Base-by-base conservation (phyloP, 2,113 vertebrate species). In the Thinocorus orbignyianus region DNA sequence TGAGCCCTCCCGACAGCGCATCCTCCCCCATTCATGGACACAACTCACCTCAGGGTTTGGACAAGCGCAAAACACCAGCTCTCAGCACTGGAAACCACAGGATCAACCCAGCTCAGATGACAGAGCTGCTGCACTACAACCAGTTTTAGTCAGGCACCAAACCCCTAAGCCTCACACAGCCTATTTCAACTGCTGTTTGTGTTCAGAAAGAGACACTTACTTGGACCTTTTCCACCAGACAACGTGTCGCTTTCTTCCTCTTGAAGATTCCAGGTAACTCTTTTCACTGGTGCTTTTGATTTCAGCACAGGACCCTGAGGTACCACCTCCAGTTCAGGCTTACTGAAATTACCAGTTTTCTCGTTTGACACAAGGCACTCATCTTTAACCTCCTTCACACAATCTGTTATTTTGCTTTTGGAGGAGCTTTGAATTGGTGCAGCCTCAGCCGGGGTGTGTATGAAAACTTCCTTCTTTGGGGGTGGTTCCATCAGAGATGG, bases 201-300 rank as follows among this genome's bases (percentile, higher is more conserved):
- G 78, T 91, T 31, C 65, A 24, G 19, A 48, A 33, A 33, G 37
- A 84, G 18, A 76, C 17, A 98, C 98, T 98, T 97, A 99, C 99
- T 98, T 92, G 98, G 97, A 78, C 97, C 95, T 97, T 98, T 99
- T 86, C 97, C 98, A 6, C 97, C 83, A 58, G 98, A 51, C 58
- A 93, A 81, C 0, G 95, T 93, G 24, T 95, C 62, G 1, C 94
- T 60, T 33, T 97, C 98, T 4, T 98, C 98, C 57, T 99, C 98
- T 74, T 99, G 98, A 37, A 99, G 98, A 96, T 99, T 99, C 99
- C 99, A 99, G 13, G 99, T 99, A 54, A 99, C 99, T 88, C 99
- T 98, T 82, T 99, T 99, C 51, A 99, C 99, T 10, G 98, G 97
- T 39, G 98, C 93, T 96, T 99, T 99, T 28, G 98, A 96, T 91